Base-by-base conservation (phyloP, 2,797 vertebrate genomes). In the Myripristis murdjan region DNA sequence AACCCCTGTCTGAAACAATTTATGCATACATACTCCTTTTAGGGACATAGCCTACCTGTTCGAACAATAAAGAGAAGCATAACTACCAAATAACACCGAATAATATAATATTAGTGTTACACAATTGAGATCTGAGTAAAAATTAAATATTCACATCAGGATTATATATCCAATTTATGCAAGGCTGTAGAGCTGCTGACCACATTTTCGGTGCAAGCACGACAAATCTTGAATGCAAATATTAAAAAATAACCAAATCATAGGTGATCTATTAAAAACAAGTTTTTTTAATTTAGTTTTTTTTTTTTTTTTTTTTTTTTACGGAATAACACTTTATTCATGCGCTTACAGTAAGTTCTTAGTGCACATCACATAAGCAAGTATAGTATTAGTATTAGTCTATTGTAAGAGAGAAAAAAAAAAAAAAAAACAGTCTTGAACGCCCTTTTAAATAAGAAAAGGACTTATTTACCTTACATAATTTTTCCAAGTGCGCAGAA, bases 381-480 rank as follows among this genome's bases (percentile, higher is more conserved):
- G 7, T 16, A 16, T 77, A 64, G 18, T 47, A 35, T 1, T 5
- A 4, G 20, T 2, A n/a, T 4, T n/a, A n/a, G n/a, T n/a, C n/a
- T n/a, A n/a, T n/a, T n/a, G n/a, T n/a, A n/a, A n/a, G n/a, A n/a
- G n/a, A n/a, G n/a, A n/a, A n/a, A n/a, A n/a, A n/a, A n/a, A 59
- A 51, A 12, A n/a, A 15, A 3, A 14, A 31, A 46, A 69, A 26
- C 60, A 63, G 44, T 0, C 4, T 8, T 39, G 1, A 16, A 54
- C 53, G 12, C 2, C 0, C 1, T 56, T 52, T 24, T 5, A 70
- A 52, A 28, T 5, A 65, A 23, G 12, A 60, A 66, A 71, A 54
- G 24, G 39, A 60, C 0, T 53, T 71, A 35, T 80, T 89, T 95
- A 95, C 95, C 95, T 95, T 93, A 95, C 94, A 95, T 95, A 91